These are phyloP conservation scores for Drosophila incognita DNA, from an alignment of 2,888 invertebrate species.

Conservation along the genomic window DNA sequence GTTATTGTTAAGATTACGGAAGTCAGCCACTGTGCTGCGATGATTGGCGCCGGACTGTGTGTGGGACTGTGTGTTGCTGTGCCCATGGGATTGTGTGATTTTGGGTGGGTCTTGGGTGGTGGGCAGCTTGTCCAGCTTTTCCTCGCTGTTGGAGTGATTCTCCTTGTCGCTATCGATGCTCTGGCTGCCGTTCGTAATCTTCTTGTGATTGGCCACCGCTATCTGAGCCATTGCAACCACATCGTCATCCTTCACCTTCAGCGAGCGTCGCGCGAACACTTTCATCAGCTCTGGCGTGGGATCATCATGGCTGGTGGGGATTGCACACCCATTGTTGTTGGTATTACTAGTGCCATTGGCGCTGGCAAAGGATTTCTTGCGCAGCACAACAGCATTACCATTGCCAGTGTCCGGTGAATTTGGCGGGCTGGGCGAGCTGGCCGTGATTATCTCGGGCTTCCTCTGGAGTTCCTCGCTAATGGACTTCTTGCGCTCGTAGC, in stretches of 20 bases:
- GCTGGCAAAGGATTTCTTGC: constrained; percentile 84
- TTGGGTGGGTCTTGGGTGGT: constrained; percentile 62
- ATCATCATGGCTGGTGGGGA: constrained; percentile 85
- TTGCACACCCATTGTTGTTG: constrained; percentile 30
- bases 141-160: constrained; percentile 87
- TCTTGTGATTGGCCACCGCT: constrained; percentile 51
- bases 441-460: constrained; percentile 47
- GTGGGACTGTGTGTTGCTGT: constrained; percentile 72
- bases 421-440: constrained; percentile 36
- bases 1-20: constrained; percentile 71
- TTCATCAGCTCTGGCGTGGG: constrained; percentile 92
- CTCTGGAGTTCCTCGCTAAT: constrained; percentile 72
- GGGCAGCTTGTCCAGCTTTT: constrained; percentile 84
- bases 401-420: constrained; percentile 28
- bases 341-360: constrained; percentile 32
- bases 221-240: constrained; percentile 85
- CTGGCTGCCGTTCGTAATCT: constrained; percentile 52
- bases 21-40: constrained; percentile 82
- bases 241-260: constrained; percentile 91
- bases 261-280: constrained; percentile 92
- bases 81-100: constrained; percentile 54
- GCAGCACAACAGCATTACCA: constrained; percentile 77
- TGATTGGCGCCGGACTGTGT: constrained; percentile 63
- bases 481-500: constrained; percentile 81
- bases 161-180: constrained; percentile 90